phyloP scores from a whole-genome alignment of 2,888 invertebrate genomes.

The Actias luna region DNA sequence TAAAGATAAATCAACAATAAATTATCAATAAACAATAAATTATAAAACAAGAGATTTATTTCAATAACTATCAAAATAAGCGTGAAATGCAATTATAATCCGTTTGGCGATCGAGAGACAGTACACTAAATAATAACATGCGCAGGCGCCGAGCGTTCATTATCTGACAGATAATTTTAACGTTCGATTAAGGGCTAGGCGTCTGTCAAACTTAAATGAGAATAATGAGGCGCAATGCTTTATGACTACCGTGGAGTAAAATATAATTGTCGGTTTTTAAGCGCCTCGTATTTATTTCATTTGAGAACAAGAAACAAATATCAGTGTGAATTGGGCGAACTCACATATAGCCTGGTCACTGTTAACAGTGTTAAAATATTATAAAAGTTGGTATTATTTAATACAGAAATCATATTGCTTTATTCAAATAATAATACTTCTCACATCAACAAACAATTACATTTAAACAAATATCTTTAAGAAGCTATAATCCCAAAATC shows the following conservation, averaged over 20 bases:
- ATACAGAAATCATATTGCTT: no score
- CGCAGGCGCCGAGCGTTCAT: conserved; percentile 48
- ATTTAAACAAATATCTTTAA: no score
- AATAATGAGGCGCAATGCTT: conserved; percentile 54
- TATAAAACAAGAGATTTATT: conserved; percentile 69
- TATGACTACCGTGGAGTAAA: conserved; percentile 25
- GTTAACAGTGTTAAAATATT: no score
- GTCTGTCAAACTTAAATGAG: conserved; percentile 55
- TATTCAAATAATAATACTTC: no score
- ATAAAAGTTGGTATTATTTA: no score
- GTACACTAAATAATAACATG: conserved; percentile 66
- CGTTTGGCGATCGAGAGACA: conserved; percentile 56
- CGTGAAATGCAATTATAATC: conserved; percentile 79
- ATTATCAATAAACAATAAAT: conserved; percentile 55
- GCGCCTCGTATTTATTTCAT: background rate
- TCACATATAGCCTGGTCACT: background rate
- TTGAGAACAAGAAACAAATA: background rate
- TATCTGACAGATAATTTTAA: conserved; percentile 75
- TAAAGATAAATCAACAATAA: conserved; percentile 5
- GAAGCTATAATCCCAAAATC: no score
- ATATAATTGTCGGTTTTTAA: conserved; percentile 13
- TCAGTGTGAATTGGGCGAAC: background rate
- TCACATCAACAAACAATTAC: no score
- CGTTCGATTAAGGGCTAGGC: conserved; percentile 69
- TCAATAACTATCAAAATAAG: conserved; percentile 70